Conservation (phyloP, 2,888 invertebrate genomes). For the Caradrina clavipalpis region DNA sequence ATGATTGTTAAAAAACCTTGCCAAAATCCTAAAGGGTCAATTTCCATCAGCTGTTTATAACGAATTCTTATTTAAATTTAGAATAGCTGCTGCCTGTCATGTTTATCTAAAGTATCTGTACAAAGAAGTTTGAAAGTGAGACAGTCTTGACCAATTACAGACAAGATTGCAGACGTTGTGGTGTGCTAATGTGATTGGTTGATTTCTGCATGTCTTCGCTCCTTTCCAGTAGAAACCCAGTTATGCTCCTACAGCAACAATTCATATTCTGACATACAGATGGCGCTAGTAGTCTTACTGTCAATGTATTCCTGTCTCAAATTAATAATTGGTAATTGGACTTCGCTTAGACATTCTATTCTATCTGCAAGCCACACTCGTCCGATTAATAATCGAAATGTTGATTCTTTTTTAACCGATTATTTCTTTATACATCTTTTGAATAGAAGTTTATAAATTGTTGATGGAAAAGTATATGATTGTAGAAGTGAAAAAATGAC, state of each 20-base stretch:
- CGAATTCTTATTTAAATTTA: not conserved
- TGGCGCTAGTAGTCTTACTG: constrained; percentile 6
- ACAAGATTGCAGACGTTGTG: not conserved
- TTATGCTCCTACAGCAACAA: constrained; percentile 1
- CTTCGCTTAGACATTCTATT: too few species aligned
- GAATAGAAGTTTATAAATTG: constrained; percentile 13
- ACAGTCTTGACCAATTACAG: too few species aligned
- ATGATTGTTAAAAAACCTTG: not conserved
- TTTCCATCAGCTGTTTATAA: constrained; percentile 24
- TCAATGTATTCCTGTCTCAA: too few species aligned
- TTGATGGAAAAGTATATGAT: constrained; percentile 34
- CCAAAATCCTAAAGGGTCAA: not conserved
- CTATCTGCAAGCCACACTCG: too few species aligned
- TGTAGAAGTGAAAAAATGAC: constrained; percentile 5
- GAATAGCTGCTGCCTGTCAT: not conserved
- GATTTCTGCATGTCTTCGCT: not conserved
- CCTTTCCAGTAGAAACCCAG: not conserved
- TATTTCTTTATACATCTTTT: not conserved
- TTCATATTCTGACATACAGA: not conserved
- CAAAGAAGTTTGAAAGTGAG: too few species aligned
- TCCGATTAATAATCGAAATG: not conserved
- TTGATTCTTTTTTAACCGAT: too few species aligned
- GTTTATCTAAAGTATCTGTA: not conserved
- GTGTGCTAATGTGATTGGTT: not conserved
- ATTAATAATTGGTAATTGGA: too few species aligned